Conservation (phyloP, 2,113 vertebrate genomes). For the Galbula dea region DNA sequence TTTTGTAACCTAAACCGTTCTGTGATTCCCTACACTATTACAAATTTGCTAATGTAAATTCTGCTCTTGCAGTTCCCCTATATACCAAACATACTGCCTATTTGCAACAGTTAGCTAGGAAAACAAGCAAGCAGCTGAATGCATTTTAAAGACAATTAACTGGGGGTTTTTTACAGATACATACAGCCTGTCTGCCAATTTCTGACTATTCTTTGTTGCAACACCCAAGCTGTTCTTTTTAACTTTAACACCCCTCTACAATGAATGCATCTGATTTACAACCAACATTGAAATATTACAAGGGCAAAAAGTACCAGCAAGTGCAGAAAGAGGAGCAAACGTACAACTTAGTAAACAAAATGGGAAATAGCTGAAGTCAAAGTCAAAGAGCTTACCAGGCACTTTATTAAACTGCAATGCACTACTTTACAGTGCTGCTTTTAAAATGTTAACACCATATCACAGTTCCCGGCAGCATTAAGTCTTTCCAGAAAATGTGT, state of each 20-base stretch:
- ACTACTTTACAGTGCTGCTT: constrained; percentile 21
- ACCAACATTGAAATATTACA: neutral
- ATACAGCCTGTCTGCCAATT: neutral
- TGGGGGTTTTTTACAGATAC: neutral
- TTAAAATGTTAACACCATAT: constrained; percentile 58
- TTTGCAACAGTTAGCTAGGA: neutral
- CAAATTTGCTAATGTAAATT: neutral
- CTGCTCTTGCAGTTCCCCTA: neutral
- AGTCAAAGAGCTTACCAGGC: neutral
- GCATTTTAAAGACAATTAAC: neutral
- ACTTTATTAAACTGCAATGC: constrained; percentile 63
- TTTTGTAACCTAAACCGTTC: no score
- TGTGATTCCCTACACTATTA: neutral
- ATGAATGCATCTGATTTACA: neutral
- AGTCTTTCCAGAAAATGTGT: constrained; percentile 44
- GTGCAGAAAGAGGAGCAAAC: neutral
- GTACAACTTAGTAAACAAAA: constrained; percentile 4
- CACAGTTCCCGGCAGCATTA: constrained; percentile 36
- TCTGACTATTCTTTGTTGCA: neutral
- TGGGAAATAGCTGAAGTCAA: neutral
- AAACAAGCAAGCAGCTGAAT: neutral
- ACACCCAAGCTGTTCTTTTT: neutral
- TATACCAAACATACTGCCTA: neutral
- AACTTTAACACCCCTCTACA: neutral
- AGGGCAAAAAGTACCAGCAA: neutral